These are phyloP conservation scores for Volucella inflata DNA, from an alignment of 2,888 invertebrate genomes.

Conservation along the genomic window DNA sequence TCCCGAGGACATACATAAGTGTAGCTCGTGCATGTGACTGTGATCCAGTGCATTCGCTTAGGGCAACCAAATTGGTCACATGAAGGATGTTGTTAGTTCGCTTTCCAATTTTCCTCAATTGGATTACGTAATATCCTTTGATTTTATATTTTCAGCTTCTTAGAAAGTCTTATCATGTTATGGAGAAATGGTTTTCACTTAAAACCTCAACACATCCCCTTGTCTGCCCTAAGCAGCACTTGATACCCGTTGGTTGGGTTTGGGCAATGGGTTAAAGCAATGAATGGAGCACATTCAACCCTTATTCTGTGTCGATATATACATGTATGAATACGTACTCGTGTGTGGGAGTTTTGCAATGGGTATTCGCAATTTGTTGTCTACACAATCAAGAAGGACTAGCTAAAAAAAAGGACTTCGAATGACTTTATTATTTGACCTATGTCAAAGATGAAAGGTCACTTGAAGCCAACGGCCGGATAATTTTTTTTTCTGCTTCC, in stretches of 20 bases:
- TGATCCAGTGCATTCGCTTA: slow-evolving; percentile 21
- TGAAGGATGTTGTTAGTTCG: slow-evolving; percentile 22
- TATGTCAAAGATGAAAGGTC: slow-evolving; percentile 61
- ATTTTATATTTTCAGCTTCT: slow-evolving; percentile 45
- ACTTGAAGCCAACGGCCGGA: slow-evolving; percentile 42
- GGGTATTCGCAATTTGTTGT: slow-evolving; percentile 57
- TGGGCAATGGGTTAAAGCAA: not conserved
- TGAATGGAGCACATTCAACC: not conserved
- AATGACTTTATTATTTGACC: slow-evolving; percentile 57
- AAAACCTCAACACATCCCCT: slow-evolving; percentile 5
- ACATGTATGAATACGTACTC: too few species aligned
- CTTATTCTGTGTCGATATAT: not conserved
- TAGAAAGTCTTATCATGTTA: slow-evolving; percentile 46
- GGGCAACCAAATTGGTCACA: slow-evolving; percentile 36
- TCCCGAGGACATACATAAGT: not conserved
- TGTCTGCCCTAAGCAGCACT: not conserved
- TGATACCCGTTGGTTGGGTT: slow-evolving; percentile 6
- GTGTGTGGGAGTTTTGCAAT: slow-evolving; percentile 9
- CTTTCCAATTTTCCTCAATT: slow-evolving; percentile 43
- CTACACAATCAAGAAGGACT: not conserved
- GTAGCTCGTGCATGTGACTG: not conserved
- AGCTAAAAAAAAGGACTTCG: slow-evolving; percentile 3
- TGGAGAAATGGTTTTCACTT: slow-evolving; percentile 46
- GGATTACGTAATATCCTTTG: slow-evolving; percentile 53
- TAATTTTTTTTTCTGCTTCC: slow-evolving; percentile 4